These are phyloP conservation scores for Apodemia hepburni DNA, from an alignment of 2,888 invertebrate species.

Conservation along the genomic window DNA sequence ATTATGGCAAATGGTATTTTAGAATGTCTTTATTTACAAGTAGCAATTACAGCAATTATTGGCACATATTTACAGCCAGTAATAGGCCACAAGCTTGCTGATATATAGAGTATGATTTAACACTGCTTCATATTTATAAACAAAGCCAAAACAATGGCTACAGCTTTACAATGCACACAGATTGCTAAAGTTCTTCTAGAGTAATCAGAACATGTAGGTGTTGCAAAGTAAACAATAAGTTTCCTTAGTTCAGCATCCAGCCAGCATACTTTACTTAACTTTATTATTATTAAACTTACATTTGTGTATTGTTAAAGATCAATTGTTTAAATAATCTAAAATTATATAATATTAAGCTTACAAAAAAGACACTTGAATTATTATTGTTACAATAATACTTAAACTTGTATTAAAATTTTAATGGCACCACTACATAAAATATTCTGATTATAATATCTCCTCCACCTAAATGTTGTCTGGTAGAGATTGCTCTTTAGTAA, in stretches of 20 bases:
- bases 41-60: neutral
- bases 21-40: neutral
- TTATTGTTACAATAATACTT: too few species aligned
- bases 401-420: too few species aligned
- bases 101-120: neutral
- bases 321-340: neutral
- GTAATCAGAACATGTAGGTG: neutral
- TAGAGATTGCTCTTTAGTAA: too few species aligned
- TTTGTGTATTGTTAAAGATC: neutral
- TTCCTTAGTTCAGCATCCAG: neutral
- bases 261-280: neutral
- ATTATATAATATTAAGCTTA: neutral
- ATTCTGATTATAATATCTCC: too few species aligned
- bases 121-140: slow-evolving; percentile 5
- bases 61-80: neutral
- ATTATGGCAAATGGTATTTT: neutral
- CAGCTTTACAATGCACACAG: neutral
- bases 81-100: neutral
- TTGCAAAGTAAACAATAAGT: neutral
- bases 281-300: neutral
- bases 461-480: too few species aligned
- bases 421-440: too few species aligned
- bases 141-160: slow-evolving; percentile 1
- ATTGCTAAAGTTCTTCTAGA: neutral
- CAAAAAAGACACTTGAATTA: too few species aligned